Conservation (phyloP, 2,113 vertebrate genomes). For the Corydoras sp. region DNA sequence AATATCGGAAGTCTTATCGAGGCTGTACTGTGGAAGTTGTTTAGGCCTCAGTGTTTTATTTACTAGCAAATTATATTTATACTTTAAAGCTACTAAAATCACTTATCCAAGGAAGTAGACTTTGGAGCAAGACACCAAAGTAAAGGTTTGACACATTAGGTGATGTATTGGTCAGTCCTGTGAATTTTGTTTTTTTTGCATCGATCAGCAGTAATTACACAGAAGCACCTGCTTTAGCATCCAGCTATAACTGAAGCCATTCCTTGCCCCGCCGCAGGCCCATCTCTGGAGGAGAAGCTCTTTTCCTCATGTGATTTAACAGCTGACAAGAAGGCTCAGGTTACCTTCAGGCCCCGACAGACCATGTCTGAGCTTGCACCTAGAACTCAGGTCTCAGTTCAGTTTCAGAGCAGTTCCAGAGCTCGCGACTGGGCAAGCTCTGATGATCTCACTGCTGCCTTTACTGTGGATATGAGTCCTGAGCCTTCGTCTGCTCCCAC, state of each 20-base stretch:
- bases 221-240: background rate
- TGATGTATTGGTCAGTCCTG: too few species aligned
- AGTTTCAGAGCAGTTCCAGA: conserved; percentile 70
- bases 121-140: too few species aligned
- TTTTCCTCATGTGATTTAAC: conserved; percentile 79
- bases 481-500: conserved; percentile 28
- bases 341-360: conserved; percentile 74
- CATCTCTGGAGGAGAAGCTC: conserved; percentile 85
- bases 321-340: conserved; percentile 72
- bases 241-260: conserved; percentile 1
- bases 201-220: background rate
- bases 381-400: conserved; percentile 64
- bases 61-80: too few species aligned
- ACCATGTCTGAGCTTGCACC: conserved; percentile 59
- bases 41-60: too few species aligned
- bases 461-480: conserved; percentile 58
- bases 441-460: conserved; percentile 69
- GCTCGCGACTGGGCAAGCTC: conserved; percentile 70
- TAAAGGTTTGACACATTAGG: too few species aligned
- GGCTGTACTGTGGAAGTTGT: too few species aligned
- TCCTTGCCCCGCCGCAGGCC: conserved; percentile 67
- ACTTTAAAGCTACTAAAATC: too few species aligned
- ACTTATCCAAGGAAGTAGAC: too few species aligned
- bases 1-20: too few species aligned
- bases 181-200: background rate